Evolutionary conservation across 2,888 invertebrate species (phyloP).

Genomic region (Abrostola tripartita): DNA sequence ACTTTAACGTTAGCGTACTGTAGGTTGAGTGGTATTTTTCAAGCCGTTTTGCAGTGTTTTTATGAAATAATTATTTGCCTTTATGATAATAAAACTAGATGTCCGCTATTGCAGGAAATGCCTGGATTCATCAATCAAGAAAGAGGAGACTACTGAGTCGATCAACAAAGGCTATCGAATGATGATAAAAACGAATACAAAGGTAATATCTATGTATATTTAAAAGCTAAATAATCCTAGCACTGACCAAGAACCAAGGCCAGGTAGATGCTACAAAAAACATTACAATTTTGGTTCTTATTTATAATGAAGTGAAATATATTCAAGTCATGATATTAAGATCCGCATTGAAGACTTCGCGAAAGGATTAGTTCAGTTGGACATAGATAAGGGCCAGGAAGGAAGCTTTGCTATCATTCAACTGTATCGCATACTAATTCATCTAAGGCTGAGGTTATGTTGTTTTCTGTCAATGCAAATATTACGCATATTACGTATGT

Average conservation of each 20-base stretch:
- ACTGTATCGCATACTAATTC: constrained; percentile 37
- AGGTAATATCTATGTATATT: neutral
- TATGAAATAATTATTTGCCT: too few species aligned
- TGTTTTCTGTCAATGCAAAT: neutral
- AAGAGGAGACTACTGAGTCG: too few species aligned
- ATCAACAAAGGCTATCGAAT: too few species aligned
- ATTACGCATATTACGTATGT: too few species aligned
- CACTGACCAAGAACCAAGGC: constrained; percentile 24
- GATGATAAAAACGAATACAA: too few species aligned
- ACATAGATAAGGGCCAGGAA: constrained; percentile 19
- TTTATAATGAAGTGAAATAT: constrained; percentile 42
- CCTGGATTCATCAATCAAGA: too few species aligned
- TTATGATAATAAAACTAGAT: too few species aligned
- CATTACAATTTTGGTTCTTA: constrained; percentile 12
- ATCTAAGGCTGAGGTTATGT: constrained; percentile 9
- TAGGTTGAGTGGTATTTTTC: too few species aligned
- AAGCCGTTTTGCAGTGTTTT: too few species aligned
- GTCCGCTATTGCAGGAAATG: too few species aligned
- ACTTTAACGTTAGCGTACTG: neutral
- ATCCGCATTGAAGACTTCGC: constrained; percentile 26
- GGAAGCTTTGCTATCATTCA: constrained; percentile 21
- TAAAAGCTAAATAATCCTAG: constrained; percentile 1
- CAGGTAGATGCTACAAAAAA: constrained; percentile 37
- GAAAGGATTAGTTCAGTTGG: constrained; percentile 30
- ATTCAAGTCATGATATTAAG: constrained; percentile 43